Evolutionary conservation across 1,140 invertebrate genomes (phyloP).

Genomic region (Heterodera schachtii): DNA sequence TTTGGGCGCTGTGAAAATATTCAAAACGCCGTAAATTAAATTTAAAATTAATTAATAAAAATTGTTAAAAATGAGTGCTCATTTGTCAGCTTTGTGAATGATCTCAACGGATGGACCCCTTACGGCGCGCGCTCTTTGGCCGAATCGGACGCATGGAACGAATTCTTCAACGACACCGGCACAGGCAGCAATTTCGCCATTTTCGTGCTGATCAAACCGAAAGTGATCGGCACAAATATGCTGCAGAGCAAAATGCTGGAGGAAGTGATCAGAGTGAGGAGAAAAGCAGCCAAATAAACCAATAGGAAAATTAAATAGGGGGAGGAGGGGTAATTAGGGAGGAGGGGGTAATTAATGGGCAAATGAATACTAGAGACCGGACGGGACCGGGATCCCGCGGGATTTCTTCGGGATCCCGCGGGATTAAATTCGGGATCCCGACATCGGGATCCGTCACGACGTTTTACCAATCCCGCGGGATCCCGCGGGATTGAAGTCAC

Average conservation of each 20-base stretch:
- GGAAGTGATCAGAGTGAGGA: conserved; percentile 25
- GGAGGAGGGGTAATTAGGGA: no score
- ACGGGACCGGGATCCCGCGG: no score
- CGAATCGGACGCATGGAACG: conserved; percentile 40
- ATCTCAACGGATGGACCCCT: conserved; percentile 44
- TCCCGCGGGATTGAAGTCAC: no score
- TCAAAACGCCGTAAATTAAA: conserved; percentile 40
- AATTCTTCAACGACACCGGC: conserved; percentile 47
- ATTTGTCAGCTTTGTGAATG: conserved; percentile 40
- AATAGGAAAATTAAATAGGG: not conserved
- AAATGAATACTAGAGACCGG: no score
- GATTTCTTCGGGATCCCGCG: no score
- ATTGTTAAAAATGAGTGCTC: not conserved
- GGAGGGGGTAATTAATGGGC: no score
- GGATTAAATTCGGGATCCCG: no score
- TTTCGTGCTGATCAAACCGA: conserved; percentile 37
- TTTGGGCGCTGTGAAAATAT: conserved; percentile 43
- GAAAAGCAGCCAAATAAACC: conserved; percentile 31
- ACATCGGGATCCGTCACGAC: no score
- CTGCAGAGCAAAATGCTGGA: conserved; percentile 34
- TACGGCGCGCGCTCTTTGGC: conserved; percentile 44
- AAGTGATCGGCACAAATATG: conserved; percentile 26
- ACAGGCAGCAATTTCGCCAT: conserved; percentile 12
- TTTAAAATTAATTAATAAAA: not conserved
- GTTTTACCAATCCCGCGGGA: no score